Evolutionary conservation across 2,888 invertebrate species (phyloP).

Genomic region (Xestobium rufovillosum): DNA sequence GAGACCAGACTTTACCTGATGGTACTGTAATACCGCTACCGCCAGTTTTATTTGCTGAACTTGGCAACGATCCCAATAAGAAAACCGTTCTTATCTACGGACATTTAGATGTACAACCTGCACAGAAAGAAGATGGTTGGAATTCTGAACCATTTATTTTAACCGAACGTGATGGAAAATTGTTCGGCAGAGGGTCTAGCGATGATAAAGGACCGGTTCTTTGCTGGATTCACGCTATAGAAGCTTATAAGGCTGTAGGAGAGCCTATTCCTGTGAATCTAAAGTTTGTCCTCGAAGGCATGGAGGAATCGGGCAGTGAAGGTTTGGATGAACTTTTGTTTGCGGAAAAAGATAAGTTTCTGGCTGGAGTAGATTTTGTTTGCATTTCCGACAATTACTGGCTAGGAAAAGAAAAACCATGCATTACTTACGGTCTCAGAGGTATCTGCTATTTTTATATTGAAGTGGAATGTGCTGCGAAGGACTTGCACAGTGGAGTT

Average conservation of each 20-base stretch:
- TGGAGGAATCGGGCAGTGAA: conserved; percentile 97
- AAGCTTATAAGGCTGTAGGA: conserved; percentile 70
- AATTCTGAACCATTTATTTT: conserved; percentile 88
- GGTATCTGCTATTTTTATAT: conserved; percentile 88
- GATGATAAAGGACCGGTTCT: conserved; percentile 93
- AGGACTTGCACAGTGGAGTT: conserved; percentile 94
- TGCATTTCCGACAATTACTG: conserved; percentile 99
- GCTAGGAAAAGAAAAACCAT: conserved; percentile 94
- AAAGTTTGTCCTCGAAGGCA: conserved; percentile 93
- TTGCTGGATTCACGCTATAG: conserved; percentile 91
- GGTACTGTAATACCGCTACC: conserved; percentile 71
- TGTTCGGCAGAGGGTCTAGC: conserved; percentile 81
- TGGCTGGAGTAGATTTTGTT: conserved; percentile 81
- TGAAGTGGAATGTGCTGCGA: conserved; percentile 79
- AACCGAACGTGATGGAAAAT: conserved; percentile 78
- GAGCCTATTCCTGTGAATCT: conserved; percentile 60
- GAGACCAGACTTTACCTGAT: conserved; percentile 63
- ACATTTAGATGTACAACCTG: conserved; percentile 98
- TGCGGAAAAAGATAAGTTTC: conserved; percentile 65
- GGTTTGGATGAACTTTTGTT: conserved; percentile 84
- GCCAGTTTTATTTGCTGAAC: conserved; percentile 70
- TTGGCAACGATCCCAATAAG: conserved; percentile 77
- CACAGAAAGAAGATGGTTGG: conserved; percentile 90
- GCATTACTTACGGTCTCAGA: conserved; percentile 91
- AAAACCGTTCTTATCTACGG: conserved; percentile 94